Base-by-base conservation (phyloP, 2,888 invertebrate genomes). In the Strigamia maritima region DNA sequence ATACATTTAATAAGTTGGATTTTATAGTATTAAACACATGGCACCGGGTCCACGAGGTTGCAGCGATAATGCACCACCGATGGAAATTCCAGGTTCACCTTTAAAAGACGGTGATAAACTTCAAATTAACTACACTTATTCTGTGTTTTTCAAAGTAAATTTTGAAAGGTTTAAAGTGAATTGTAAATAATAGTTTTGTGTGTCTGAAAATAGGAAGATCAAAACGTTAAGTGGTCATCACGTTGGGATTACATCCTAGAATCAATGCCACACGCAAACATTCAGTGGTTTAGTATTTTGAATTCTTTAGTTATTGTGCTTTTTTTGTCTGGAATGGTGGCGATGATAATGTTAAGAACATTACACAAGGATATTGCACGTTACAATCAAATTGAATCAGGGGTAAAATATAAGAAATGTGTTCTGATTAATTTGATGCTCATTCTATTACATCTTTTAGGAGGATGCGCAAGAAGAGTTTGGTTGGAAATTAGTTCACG, bases 211-310 rank as follows among this genome's bases (percentile, higher is more conserved):
- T 80, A 88, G 83, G 89, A 89, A 84, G 92, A 94, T 84, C 91
- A 94, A 86, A 90, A 90, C 0, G 92, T 97, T 16, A 97, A 97
- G 87, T 99, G 98, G 99, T 97, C 97, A 0, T 98, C 97, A 0
- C 90, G 99, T 84, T 99, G 99, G 99, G 99, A 99, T 87, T 99
- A 99, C 86, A 98, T 99, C 81, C 88, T 99, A 80, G 97, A 98
- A 87, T 97, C 98, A 0, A 96, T 97, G 94, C 97, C 97, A 0
- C 97, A 98, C 86, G 95, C 98, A 0, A 98, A 98, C 85, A 98
- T 98, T 83, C 98, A 98, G 86, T 98, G 98, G 98, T 98, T 98
- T 86, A 97, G 97, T 82, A 99, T 99, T 84, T 89, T 99, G 81
- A 99, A 99, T 87, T 98, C 98, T 0, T 88, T 99, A 83, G 97